Percentiles rank a stretch among this genome's conserved stretches.
Conservation (phyloP, 2,888 invertebrate species). For the Clanis bilineata region DNA sequence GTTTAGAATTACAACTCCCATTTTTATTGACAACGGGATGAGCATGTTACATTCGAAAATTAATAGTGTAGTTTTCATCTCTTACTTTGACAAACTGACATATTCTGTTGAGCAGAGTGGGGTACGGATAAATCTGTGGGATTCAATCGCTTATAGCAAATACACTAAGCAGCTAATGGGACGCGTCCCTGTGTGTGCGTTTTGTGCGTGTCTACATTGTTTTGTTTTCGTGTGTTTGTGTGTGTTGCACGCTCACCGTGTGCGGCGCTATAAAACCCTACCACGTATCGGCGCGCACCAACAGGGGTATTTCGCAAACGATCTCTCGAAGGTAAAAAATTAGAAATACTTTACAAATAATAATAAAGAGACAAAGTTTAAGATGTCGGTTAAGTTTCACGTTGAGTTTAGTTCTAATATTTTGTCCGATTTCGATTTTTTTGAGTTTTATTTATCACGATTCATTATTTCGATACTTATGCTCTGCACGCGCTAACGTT, state of each 20-base stretch:
- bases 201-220: conserved; percentile 82
- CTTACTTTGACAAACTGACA: conserved; percentile 34
- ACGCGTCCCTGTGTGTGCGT: conserved; percentile 74
- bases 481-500: conserved; percentile 41
- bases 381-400: conserved; percentile 67
- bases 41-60: conserved; percentile 63
- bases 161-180: conserved; percentile 77
- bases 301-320: conserved; percentile 97
- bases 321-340: conserved; percentile 96
- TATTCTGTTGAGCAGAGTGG: conserved; percentile 27
- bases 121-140: conserved; percentile 24
- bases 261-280: conserved; percentile 79
- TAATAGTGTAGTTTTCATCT: conserved; percentile 55
- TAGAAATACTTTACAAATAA: conserved; percentile 69
- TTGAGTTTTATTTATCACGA: conserved; percentile 48
- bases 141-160: conserved; percentile 73
- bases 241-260: conserved; percentile 83
- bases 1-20: conserved; percentile 61
- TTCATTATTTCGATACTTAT: conserved; percentile 67
- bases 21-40: conserved; percentile 67
- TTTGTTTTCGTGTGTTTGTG: conserved; percentile 83
- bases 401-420: conserved; percentile 52
- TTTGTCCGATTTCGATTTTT: conserved; percentile 51
- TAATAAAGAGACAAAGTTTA: conserved; percentile 53
- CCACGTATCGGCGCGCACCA: conserved; percentile 78